Evolutionary conservation across 1,140 invertebrate genomes (phyloP).

Genomic region (Zaprionus nigranus): DNA sequence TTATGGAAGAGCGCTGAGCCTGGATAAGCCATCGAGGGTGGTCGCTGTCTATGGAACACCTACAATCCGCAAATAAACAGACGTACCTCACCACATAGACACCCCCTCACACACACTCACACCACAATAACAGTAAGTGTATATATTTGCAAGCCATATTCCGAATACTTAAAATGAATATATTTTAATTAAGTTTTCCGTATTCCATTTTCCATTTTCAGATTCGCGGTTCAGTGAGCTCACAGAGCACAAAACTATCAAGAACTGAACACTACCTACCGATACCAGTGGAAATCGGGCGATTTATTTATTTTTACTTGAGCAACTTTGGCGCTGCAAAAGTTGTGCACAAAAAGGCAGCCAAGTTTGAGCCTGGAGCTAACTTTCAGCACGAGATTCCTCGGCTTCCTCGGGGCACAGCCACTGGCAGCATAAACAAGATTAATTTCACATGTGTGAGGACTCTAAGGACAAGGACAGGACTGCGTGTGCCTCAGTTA

Average conservation of each 20-base stretch:
- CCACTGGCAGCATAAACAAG: conserved; percentile 70
- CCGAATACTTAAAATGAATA: conserved; percentile 32
- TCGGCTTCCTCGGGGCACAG: conserved; percentile 38
- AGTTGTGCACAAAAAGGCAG: conserved; percentile 62
- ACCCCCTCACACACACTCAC: background rate
- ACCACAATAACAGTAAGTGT: background rate
- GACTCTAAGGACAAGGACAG: background rate
- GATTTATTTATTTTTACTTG: conserved; percentile 74
- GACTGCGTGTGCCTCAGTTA: conserved; percentile 54
- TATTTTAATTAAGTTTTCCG: conserved; percentile 71
- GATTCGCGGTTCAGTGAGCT: conserved; percentile 58
- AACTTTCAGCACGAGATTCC: conserved; percentile 62
- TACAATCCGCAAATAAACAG: conserved; percentile 36
- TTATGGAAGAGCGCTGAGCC: conserved; percentile 51
- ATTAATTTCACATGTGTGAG: conserved; percentile 78
- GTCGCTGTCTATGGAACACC: conserved; percentile 55
- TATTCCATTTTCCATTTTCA: background rate
- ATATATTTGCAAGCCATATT: conserved; percentile 30
- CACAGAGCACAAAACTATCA: conserved; percentile 47
- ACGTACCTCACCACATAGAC: background rate
- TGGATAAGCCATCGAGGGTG: conserved; percentile 57
- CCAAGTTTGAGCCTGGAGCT: conserved; percentile 54
- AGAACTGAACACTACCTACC: conserved; percentile 15
- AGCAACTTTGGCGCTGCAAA: conserved; percentile 62
- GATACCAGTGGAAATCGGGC: conserved; percentile 56